Conservation (phyloP, 2,113 vertebrate genomes). For the Propithecus coquereli region DNA sequence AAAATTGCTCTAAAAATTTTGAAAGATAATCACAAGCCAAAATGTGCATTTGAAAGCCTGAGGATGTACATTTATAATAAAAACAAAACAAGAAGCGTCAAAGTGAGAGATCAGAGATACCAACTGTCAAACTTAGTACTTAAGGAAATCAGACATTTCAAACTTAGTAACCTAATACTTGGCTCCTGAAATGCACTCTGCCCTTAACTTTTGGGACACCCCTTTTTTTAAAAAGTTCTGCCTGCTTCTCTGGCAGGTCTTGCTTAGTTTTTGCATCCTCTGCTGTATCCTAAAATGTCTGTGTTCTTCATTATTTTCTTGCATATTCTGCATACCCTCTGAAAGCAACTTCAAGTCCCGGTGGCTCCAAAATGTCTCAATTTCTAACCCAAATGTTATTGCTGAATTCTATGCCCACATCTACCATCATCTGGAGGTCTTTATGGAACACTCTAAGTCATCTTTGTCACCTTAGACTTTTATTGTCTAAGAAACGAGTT, state of each 20-base stretch:
- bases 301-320: background rate
- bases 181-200: background rate
- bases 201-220: background rate
- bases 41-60: too few relatives aligned
- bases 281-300: background rate
- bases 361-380: background rate
- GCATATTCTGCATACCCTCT: background rate
- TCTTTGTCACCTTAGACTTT: background rate
- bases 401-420: background rate
- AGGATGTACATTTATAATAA: too few relatives aligned
- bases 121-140: too few relatives aligned
- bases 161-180: too few relatives aligned
- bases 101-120: too few relatives aligned
- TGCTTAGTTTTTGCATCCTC: background rate
- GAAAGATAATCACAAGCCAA: too few relatives aligned
- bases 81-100: too few relatives aligned
- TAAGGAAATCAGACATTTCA: too few relatives aligned
- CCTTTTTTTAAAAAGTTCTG: background rate
- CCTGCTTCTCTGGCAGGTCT: background rate
- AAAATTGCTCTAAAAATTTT: too few relatives aligned
- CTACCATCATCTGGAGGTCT: background rate
- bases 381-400: background rate
- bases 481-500: background rate
- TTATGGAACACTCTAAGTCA: background rate
- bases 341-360: background rate